phyloP scores from a whole-genome alignment of 2,797 vertebrate genomes.

The Balearica regulorum region DNA sequence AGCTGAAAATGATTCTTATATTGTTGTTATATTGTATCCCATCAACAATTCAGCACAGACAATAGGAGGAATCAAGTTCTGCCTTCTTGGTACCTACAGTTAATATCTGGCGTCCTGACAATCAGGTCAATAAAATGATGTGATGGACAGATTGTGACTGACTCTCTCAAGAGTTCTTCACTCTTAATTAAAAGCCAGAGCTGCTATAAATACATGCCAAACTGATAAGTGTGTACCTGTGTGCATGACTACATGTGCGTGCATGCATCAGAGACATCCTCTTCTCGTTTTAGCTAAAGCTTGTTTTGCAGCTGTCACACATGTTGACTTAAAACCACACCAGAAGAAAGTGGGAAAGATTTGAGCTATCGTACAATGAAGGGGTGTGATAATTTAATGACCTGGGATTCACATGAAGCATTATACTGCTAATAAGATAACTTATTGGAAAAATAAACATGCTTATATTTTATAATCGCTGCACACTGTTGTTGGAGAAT shows the following conservation, averaged over 20 bases:
- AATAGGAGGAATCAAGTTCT: neutral
- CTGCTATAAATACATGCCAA: neutral
- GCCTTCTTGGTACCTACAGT: neutral
- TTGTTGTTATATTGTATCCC: neutral
- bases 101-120: neutral
- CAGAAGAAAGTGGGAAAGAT: neutral
- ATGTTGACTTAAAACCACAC: neutral
- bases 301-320: neutral
- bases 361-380: neutral
- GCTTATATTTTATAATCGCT: neutral
- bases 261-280: neutral
- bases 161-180: neutral
- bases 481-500: neutral
- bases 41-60: neutral
- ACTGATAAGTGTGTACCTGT: neutral
- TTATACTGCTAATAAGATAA: neutral
- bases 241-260: neutral
- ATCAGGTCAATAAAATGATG: neutral
- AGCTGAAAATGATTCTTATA: neutral
- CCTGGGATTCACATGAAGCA: neutral
- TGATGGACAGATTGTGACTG: neutral
- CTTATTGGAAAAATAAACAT: neutral
- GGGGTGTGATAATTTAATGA: neutral
- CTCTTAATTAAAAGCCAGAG: neutral
- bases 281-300: neutral